Evolutionary conservation across 2,113 vertebrate genomes (phyloP), one percentile per base, ranked within the genome.

Genomic region (Albula goreensis): DNA sequence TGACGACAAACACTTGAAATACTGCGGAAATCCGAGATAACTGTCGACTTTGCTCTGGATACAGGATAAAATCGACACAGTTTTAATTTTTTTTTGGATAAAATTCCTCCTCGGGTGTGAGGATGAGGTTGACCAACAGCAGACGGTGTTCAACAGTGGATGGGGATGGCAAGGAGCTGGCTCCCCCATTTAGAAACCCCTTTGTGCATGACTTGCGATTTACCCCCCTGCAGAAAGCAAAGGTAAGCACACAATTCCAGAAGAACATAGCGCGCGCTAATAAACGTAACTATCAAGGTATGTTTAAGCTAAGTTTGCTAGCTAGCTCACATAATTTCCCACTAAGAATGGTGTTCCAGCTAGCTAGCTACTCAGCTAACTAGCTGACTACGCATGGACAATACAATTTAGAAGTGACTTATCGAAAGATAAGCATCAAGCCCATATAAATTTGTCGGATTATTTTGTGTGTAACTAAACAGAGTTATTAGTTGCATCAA

Each of bases 161-260:
- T 12, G 91, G 89, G 63, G 95, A 88, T 78, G 92, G 91, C 52
- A 88, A 90, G 84, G 93, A 90, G 82, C 90, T 91, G 89, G 93
- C 92, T 53, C 91, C 93, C 50, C 93, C 93, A 22, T 90, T 94
- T 86, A 92, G 91, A 89, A 96, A 97, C 91, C 97, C 97, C 3
- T 98, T 98, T 93, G 93, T 94, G 77, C 97, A 98, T 90, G 93
- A 96, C 87, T 93, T 97, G 88, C 95, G 94, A 86, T 88, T 97
- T 89, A 93, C 93, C 88, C 60, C 91, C 85, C 86, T 94, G 88
- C 94, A 96, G 88, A 97, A 96, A 94, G 93, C 96, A 89, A 95
- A 96, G 97, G 97, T 98, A 92, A 96, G 95, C 57, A 63, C 50
- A 2, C 56, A 53, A 77, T 41, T 50, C 60, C 41, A 66, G 7